These are phyloP conservation scores for Epizoanthus stellaris DNA, from an alignment of 92 coral and sea anemone species.

Conservation along the genomic window DNA sequence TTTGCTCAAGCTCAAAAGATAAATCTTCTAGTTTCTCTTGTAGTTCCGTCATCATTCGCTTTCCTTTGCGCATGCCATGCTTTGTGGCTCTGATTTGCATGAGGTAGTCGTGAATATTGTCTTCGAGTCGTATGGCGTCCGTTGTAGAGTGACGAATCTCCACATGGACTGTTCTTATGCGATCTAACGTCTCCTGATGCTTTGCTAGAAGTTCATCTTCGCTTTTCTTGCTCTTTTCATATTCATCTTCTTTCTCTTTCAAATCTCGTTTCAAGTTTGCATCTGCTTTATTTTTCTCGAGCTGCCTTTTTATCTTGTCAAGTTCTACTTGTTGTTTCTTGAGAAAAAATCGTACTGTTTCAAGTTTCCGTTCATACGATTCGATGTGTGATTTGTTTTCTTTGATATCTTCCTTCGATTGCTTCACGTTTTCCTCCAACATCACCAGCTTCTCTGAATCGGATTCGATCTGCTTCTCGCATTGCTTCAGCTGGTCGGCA, in stretches of 20 bases:
- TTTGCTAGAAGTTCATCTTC: conserved; percentile 80
- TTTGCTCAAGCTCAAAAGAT: conserved; percentile 68
- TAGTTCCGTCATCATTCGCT: conserved; percentile 64
- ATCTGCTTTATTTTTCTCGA: conserved; percentile 63
- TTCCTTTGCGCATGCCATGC: conserved; percentile 67
- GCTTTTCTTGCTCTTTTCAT: conserved; percentile 60
- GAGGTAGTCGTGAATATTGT: conserved; percentile 75
- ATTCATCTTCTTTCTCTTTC: conserved; percentile 69
- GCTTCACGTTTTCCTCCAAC: conserved; percentile 70
- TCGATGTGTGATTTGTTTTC: conserved; percentile 64
- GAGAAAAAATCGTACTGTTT: conserved; percentile 79
- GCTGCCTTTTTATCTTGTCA: conserved; percentile 78
- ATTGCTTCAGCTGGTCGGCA: conserved; percentile 66
- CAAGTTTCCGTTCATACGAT: conserved; percentile 76
- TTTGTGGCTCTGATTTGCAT: conserved; percentile 75
- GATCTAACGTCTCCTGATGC: conserved; percentile 72
- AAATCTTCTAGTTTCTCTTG: conserved; percentile 80
- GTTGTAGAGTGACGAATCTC: conserved; percentile 84
- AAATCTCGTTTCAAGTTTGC: conserved; percentile 73
- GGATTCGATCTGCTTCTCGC: conserved; percentile 76
- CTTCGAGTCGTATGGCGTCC: conserved; percentile 79
- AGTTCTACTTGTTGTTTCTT: conserved; percentile 79
- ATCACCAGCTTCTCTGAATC: conserved; percentile 62
- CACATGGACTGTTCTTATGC: conserved; percentile 75
- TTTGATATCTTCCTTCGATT: conserved; percentile 65